Base-by-base conservation (phyloP, 2,888 invertebrate species). In the Ennomos fuscantarius region DNA sequence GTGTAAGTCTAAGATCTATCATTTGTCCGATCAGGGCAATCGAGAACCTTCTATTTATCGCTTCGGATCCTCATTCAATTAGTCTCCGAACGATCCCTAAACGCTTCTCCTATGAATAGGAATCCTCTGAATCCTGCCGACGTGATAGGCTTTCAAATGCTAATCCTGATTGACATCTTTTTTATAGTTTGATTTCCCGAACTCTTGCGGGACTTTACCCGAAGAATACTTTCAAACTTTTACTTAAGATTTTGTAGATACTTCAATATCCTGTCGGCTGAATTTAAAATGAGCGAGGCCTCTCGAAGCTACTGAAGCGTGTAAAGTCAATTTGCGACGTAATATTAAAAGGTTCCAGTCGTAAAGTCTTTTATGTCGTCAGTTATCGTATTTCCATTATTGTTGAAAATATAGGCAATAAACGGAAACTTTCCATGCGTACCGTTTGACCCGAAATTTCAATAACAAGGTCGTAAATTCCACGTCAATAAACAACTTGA, bases 141-240 rank as follows among this genome's bases (percentile, higher is more conserved):
- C 54, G 54, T 54, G 54, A 54, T 56, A 35, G 35, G 34, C 32
- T 41, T 57, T 49, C 56, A 53, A 58, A 65, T 65, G 57, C 58
- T 60, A 62, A 62, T 62, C 57, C 44, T 24, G 54, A 56, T 57
- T 55, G 52, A 55, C 40, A 40, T 49, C 51, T 45, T 39, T 60
- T 60, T 55, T 61, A 64, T 49, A 46, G 52, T 46, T 52, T 36
- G 24, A 10, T 43, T 48, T 12, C 9, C 6, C 3, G 15, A 15
- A 49, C 33, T 13, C 10, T 36, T 36, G 41, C 15, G 39, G 39
- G 32, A 12, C 11, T 35, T 34, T 35, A 34, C 10, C 6, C 5
- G 31, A 37, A 43, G 40, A 32, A 43, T 43, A 15, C 11, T 32
- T 32, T 11, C 32, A 32, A 31, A 6, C 11, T 36, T 24, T 6